Base-by-base conservation (phyloP, 2,888 invertebrate species). In the Xylophagus ater region DNA sequence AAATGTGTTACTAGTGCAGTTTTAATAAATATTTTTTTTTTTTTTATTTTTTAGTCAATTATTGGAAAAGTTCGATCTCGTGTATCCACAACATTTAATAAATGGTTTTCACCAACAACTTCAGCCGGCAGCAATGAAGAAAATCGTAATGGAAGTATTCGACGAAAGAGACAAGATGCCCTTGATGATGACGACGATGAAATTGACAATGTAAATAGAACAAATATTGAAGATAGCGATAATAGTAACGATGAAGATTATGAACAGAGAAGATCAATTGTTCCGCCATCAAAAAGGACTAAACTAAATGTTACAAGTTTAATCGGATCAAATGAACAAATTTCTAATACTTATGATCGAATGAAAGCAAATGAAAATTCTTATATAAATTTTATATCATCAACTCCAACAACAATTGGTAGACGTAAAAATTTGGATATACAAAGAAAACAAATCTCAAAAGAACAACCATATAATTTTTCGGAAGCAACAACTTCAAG, bases 21-120 rank as follows among this genome's bases (percentile, higher is more conserved):
- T n/a, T n/a, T n/a, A n/a, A n/a, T n/a, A n/a, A 4, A n/a, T 5
- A 26, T n/a, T 26, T 13, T 12, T n/a, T 8, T 6, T 9, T 26
- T 13, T 15, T 30, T 37, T 15, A 32, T n/a, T 39, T 55, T 55
- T 19, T 50, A 64, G 63, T 62, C 63, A 37, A 56, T 64, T 44
- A 61, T 64, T 42, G 57, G 55, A 41, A 63, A 60, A 52, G 54
- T 64, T 23, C 60, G 58, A 40, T 58, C 54, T 31, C 57, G 59
- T 23, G 59, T 64, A 8, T 55, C 62, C 6, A 61, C 56, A 36
- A 56, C 57, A 31, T 43, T 64, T 6, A 54, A 54, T 28, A 58
- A 58, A 48, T 64, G 65, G 64, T 62, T 64, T 46, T 60, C 61
- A 31, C 60, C 60, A 20, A 52, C 51, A 18, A 36, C 50, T 20